Base-by-base conservation (phyloP, 2,797 vertebrate species). In the Graptemys geographica region DNA sequence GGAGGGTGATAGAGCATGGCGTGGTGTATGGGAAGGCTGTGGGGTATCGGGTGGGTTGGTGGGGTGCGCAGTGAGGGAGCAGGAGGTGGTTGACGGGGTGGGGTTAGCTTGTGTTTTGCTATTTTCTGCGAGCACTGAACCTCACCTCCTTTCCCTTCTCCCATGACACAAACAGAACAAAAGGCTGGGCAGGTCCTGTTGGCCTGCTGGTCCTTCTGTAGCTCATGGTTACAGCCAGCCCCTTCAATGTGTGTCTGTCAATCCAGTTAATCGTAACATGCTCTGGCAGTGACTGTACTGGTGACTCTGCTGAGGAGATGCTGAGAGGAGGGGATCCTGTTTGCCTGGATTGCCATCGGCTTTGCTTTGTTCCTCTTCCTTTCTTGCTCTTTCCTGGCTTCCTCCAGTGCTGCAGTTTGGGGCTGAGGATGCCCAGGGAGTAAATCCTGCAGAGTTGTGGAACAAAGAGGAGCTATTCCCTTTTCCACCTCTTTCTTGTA, bases 201-300 rank as follows among this genome's bases (percentile, higher is more conserved):
- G 93, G 90, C 76, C 83, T 31, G 52, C 76, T 51, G 74, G 87
- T 93, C 84, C 59, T 74, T 33, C 86, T 62, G 95, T 93, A 27
- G 93, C 85, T 81, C 92, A 23, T n/a, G 88, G 91, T 95, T 95
- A 95, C 92, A 92, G 94, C 83, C 88, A 13, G 83, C 47, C 79
- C 80, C 78, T 28, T 56, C 19, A 51, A 23, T 81, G 87, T 41
- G 78, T 83, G 33, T 21, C 85, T 79, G 41, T 85, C 81, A 33
- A 56, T 65, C 13, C 47, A 52, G 41, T 83, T 49, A 53, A 65
- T 76, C 19, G 5, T 19, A 44, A 56, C 16, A 55, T 62, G 69
- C 11, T 51, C 13, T 47, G 44, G 81, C 55, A 27, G 37, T 16
- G 49, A n/a, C 49, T 41, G 13, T 57, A 18, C 4, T 16, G 80